Conservation (phyloP, 2,797 vertebrate genomes). For the Acrossocheilus wenchowensis region DNA sequence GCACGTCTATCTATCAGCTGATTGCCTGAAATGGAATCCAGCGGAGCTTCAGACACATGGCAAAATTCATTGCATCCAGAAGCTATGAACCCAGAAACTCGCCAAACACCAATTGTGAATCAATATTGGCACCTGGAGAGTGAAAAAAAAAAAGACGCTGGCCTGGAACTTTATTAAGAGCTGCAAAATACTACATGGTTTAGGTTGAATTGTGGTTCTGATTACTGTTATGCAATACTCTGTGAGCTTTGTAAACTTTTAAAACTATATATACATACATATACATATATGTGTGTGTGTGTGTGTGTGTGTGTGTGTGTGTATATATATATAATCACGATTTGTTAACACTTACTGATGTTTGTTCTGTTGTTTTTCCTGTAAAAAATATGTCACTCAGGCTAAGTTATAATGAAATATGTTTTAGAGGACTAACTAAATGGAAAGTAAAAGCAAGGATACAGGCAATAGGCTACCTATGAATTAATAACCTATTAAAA, state of each 20-base stretch:
- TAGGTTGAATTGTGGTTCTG: neutral
- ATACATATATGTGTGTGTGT: too few relatives aligned
- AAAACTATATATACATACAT: neutral
- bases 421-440: neutral
- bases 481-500: neutral
- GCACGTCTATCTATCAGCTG: constrained; percentile 62
- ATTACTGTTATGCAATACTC: neutral
- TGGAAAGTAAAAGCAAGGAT: neutral
- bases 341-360: neutral
- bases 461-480: neutral
- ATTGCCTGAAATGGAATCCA: constrained; percentile 68
- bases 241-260: neutral
- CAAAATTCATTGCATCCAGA: constrained; percentile 68
- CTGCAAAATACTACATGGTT: too few relatives aligned
- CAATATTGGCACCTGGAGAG: neutral
- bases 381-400: neutral
- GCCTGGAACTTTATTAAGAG: neutral
- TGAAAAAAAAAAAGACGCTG: neutral
- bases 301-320: too few relatives aligned
- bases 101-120: neutral
- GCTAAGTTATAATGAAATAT: neutral
- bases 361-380: neutral
- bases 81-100: neutral
- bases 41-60: constrained; percentile 65
- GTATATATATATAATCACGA: too few relatives aligned